Evolutionary conservation across 2,113 vertebrate genomes (phyloP).

Genomic region (Lethenteron camtschaticum): DNA sequence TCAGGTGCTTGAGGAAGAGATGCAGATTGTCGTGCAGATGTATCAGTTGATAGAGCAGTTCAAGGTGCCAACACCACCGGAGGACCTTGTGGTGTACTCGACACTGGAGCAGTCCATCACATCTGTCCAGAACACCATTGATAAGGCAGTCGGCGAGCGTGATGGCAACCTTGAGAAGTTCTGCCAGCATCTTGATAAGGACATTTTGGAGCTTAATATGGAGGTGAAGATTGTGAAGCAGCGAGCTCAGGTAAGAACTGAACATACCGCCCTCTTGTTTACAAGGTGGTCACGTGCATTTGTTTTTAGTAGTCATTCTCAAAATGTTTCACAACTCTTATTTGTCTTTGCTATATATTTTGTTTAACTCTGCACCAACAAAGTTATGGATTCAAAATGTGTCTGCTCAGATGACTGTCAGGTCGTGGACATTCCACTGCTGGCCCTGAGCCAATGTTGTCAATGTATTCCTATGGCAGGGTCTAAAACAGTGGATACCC

Average conservation of each 20-base stretch:
- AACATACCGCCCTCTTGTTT: neutral
- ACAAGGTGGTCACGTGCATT: no score
- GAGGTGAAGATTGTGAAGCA: constrained; percentile 27
- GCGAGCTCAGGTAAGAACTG: constrained; percentile 26
- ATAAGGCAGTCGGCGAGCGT: constrained; percentile 23
- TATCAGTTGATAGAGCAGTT: constrained; percentile 40
- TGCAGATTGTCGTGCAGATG: constrained; percentile 31
- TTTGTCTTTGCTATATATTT: no score
- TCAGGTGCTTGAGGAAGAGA: constrained; percentile 29
- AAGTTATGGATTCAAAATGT: no score
- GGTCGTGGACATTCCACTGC: no score
- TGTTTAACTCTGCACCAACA: no score
- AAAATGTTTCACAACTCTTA: no score
- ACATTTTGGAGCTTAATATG: constrained; percentile 29
- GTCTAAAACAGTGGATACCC: no score
- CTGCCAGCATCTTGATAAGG: constrained; percentile 26
- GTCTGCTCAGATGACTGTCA: no score
- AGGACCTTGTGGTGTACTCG: constrained; percentile 35
- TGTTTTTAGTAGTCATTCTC: no score
- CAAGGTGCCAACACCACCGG: constrained; percentile 29
- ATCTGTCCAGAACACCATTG: constrained; percentile 23
- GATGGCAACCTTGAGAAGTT: constrained; percentile 28
- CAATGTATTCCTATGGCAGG: no score
- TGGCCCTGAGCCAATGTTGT: no score
- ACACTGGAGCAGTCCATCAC: constrained; percentile 28